Percentiles rank a stretch among this genome's conserved stretches.
phyloP scores from a whole-genome alignment of 2,113 vertebrate genomes.

The Gobio gobio region DNA sequence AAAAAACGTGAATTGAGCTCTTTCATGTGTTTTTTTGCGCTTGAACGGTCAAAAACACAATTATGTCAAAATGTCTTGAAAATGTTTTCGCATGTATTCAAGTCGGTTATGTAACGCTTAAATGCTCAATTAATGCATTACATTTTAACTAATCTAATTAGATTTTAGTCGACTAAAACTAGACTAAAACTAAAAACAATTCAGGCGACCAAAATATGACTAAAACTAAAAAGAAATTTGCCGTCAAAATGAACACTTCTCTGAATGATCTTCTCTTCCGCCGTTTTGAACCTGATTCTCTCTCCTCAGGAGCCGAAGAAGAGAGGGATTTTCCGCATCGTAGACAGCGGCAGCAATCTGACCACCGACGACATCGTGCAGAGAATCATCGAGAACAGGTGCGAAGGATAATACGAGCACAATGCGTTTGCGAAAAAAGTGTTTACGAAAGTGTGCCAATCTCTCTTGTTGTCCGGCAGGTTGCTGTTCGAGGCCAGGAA shows the following conservation, averaged over 20 bases:
- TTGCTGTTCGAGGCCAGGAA: slow-evolving; percentile 94
- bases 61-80: no score
- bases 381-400: slow-evolving; percentile 97
- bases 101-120: no score
- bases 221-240: no score
- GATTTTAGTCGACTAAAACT: no score
- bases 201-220: no score
- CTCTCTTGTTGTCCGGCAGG: slow-evolving; percentile 66
- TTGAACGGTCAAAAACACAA: no score
- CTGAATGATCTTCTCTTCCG: background rate
- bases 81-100: no score
- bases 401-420: background rate
- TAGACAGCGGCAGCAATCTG: slow-evolving; percentile 86
- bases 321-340: slow-evolving; percentile 83
- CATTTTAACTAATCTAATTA: no score
- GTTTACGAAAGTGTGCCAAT: background rate
- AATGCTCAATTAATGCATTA: no score
- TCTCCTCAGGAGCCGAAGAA: slow-evolving; percentile 84
- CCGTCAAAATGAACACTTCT: background rate
- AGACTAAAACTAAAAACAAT: no score
- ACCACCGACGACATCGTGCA: slow-evolving; percentile 95
- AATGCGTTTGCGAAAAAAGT: background rate
- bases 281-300: background rate
- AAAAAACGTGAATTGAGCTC: no score
- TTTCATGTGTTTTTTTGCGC: no score